Evolutionary conservation across 2,888 invertebrate genomes (phyloP).

Genomic region (Tachina fera): DNA sequence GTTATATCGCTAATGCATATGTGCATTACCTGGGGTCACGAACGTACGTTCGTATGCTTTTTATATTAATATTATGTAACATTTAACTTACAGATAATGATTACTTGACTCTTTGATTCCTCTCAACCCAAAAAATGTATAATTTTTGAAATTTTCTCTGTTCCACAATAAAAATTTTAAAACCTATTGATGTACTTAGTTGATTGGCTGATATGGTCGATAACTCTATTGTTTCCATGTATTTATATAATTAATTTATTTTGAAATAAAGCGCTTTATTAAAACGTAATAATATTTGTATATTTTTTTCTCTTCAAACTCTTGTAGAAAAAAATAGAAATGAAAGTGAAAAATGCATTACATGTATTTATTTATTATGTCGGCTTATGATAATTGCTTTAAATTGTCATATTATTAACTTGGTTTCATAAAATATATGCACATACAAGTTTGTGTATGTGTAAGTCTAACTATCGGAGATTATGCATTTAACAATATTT

Average conservation of each 20-base stretch:
- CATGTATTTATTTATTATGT: constrained; percentile 42
- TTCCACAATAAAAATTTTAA: constrained; percentile 10
- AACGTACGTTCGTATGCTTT: too few relatives aligned
- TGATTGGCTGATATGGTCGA: constrained; percentile 50
- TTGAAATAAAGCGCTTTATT: constrained; percentile 10
- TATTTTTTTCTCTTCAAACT: constrained; percentile 18
- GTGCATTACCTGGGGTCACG: too few relatives aligned
- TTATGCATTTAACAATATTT: constrained; percentile 53
- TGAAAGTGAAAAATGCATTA: constrained; percentile 52
- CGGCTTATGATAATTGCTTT: constrained; percentile 33
- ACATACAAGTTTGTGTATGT: background rate
- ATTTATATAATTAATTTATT: constrained; percentile 4
- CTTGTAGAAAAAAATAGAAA: constrained; percentile 32
- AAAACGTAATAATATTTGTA: constrained; percentile 14
- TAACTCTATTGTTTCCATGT: constrained; percentile 8
- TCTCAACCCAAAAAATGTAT: too few relatives aligned
- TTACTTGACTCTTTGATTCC: background rate
- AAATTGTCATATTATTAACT: constrained; percentile 54
- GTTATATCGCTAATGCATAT: too few relatives aligned
- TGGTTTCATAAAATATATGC: constrained; percentile 11
- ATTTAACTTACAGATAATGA: too few relatives aligned
- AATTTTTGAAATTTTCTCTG: background rate
- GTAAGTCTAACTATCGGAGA: background rate
- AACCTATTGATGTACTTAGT: constrained; percentile 45
- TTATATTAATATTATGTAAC: too few relatives aligned